Base-by-base conservation (phyloP, 2,888 invertebrate genomes). In the Latrodectus hesperus region DNA sequence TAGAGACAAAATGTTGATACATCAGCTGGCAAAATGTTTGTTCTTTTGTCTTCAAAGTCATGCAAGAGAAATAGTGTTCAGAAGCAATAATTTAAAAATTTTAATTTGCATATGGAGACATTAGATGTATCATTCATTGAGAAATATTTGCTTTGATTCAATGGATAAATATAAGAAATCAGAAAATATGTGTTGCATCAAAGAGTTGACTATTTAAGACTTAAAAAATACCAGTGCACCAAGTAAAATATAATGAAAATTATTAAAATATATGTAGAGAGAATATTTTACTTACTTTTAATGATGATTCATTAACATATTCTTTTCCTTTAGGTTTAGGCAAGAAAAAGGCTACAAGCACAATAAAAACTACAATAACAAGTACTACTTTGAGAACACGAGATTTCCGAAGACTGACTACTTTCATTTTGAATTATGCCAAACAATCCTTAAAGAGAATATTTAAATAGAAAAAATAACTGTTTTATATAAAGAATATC, bases 241-340 rank as follows among this genome's bases (percentile, higher is more conserved):
- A 26, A 51, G 9, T 22, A 11, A 26, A 72, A 79, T 17, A 53
- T 52, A n/a, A 60, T 9, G 0, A 72, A 14, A 72, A 65, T 52
- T 51, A 22, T 49, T 14, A 22, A 22, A 1, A 22, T 22, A 51
- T 52, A 49, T 52, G 22, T n/a, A 38, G 60, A 68, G 17, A 65
- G 14, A n/a, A n/a, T 12, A 75, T 70, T 52, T 70, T 17, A 73
- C 86, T 80, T 55, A 87, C 86, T 68, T 73, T 83, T 73, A 67
- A 70, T 49, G 67, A 68, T 82, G 64, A 60, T 72, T 70, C 80
- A 71, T 74, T 53, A 38, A 14, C 51, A 11, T 49, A 78, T 86
- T 89, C 90, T 53, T 79, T 72, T 68, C 84, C 88, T 87, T 84
- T 89, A 1, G 90, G 90, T 71, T 88, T 90, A 10, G 90, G 90